A percentile compares a stretch with the other conserved stretches of the same genome.
Evolutionary conservation across 2,113 vertebrate species (phyloP).

Genomic region (Thinocorus orbignyianus): DNA sequence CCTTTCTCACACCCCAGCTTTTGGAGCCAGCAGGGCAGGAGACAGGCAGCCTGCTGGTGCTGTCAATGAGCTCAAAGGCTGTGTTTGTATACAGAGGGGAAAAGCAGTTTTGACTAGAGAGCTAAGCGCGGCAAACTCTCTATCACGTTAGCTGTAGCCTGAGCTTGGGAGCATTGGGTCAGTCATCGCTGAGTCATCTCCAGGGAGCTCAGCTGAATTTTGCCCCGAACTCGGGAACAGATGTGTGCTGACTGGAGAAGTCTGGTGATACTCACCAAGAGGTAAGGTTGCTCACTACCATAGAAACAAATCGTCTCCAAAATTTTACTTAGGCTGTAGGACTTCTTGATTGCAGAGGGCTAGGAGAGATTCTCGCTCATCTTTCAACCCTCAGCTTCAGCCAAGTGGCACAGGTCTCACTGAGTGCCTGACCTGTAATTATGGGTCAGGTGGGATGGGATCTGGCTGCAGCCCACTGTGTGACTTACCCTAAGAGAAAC

Average conservation of each 20-base stretch:
- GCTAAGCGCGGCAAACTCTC: not conserved
- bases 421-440: not conserved
- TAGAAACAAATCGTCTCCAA: not conserved
- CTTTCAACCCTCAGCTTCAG: not conserved
- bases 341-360: not conserved
- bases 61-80: not conserved
- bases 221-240: not conserved
- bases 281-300: not conserved
- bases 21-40: not conserved
- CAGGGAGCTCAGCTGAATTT: not conserved
- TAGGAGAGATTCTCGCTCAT: not conserved
- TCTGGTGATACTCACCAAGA: not conserved
- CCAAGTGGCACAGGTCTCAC: not conserved
- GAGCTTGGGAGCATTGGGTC: not conserved
- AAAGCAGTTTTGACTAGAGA: not conserved
- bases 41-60: not conserved
- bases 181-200: not conserved
- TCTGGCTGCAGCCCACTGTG: not conserved
- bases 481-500: not conserved
- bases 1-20: not conserved
- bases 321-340: not conserved
- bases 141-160: not conserved
- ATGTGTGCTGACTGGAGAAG: not conserved
- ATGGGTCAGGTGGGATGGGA: not conserved
- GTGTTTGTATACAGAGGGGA: not conserved